Percentiles rank a stretch among this genome's conserved stretches.
phyloP scores from a whole-genome alignment of 2,113 vertebrate species.

The Sinosuthora webbiana region DNA sequence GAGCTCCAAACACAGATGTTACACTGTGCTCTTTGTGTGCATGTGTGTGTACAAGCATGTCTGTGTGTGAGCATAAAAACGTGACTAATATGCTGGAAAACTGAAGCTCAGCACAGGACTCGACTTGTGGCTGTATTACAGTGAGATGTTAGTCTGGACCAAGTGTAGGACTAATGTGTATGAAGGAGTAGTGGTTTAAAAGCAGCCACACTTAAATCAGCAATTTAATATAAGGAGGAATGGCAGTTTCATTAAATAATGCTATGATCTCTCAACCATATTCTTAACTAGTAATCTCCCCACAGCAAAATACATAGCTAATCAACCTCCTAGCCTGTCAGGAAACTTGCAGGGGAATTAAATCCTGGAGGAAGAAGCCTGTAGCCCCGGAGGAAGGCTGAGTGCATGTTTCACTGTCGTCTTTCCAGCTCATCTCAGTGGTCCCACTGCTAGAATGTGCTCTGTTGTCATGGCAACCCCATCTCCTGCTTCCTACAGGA shows the following conservation, averaged over 20 bases:
- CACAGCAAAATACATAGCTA: conserved; percentile 69
- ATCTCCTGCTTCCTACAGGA: conserved; percentile 84
- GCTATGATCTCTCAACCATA: conserved; percentile 58
- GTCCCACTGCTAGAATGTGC: conserved; percentile 84
- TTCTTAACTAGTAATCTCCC: conserved; percentile 66
- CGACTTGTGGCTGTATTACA: background rate
- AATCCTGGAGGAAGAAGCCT: conserved; percentile 75
- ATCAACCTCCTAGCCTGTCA: conserved; percentile 63
- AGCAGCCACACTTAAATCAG: conserved; percentile 45
- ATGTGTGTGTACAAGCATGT: background rate
- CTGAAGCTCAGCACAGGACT: background rate
- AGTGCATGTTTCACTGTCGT: conserved; percentile 77
- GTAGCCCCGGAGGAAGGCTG: conserved; percentile 75
- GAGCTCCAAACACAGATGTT: conserved; percentile 50
- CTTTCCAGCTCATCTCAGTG: conserved; percentile 80
- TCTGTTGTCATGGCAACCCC: conserved; percentile 85
- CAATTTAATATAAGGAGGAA: conserved; percentile 18
- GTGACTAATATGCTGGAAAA: conserved; percentile 20
- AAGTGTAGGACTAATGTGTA: background rate
- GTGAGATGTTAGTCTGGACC: background rate
- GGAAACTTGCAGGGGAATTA: conserved; percentile 75
- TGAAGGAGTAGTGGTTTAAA: conserved; percentile 12
- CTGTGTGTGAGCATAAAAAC: background rate
- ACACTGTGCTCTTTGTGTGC: conserved; percentile 31
- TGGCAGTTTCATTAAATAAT: conserved; percentile 68